These are phyloP conservation scores for Brachionus sp. DNA, from an alignment of 1,140 invertebrate species.

Conservation along the genomic window DNA sequence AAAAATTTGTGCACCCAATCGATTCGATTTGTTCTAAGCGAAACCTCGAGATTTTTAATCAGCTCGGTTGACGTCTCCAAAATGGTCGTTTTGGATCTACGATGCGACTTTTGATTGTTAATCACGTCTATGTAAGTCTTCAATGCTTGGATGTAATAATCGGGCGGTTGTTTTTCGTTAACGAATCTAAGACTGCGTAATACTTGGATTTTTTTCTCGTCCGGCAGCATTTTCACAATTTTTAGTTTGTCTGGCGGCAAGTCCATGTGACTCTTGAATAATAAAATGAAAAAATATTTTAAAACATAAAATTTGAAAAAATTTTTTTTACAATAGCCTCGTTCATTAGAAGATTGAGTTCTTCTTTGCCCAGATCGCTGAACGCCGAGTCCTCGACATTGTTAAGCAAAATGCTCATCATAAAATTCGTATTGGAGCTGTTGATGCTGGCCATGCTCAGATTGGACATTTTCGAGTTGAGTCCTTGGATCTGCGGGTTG, in stretches of 20 bases:
- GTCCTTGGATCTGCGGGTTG: background rate
- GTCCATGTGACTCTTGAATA: conserved; percentile 86
- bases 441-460: conserved; percentile 11
- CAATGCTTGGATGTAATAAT: conserved; percentile 87
- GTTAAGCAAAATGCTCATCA: conserved; percentile 36
- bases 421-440: conserved; percentile 17
- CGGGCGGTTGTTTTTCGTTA: conserved; percentile 89
- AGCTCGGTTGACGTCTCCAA: conserved; percentile 97
- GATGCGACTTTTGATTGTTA: conserved; percentile 80
- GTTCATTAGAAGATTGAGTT: conserved; percentile 30
- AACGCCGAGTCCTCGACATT: background rate
- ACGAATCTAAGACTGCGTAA: conserved; percentile 89
- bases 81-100: conserved; percentile 77
- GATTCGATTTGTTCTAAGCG: conserved; percentile 94
- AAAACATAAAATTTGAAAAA: background rate
- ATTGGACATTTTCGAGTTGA: background rate
- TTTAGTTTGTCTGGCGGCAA: conserved; percentile 97
- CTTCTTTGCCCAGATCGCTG: conserved; percentile 26
- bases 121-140: conserved; percentile 87
- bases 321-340: conserved; percentile 8
- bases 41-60: conserved; percentile 93
- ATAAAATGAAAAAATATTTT: background rate
- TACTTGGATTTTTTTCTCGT: conserved; percentile 99
- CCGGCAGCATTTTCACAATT: conserved; percentile 88
- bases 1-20: conserved; percentile 98